Evolutionary conservation across 2,888 invertebrate genomes (phyloP), one percentile per base, ranked within the genome.

Genomic region (Pseudococcus jackbeardsleyi): DNA sequence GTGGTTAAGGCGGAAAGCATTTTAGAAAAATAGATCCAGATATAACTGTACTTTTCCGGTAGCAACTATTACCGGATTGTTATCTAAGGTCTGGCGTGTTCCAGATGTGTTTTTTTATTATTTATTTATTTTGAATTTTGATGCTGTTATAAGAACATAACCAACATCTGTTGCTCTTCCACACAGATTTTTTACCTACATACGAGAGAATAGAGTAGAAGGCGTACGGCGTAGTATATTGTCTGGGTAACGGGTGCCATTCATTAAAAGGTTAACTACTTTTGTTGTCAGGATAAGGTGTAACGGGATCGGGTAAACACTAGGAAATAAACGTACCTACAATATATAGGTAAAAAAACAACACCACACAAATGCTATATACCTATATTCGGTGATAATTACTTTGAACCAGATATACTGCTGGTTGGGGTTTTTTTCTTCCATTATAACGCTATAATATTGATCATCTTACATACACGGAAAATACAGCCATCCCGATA

Each of bases 181-280:
- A 72, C 68, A 22, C n/a, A 42, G 7, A 33, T 42, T 77, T 79
- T 79, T 79, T 79, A 79, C 79, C 79, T 79, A 79, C 79, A 42
- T 59, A 59, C 59, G n/a, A 33, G n/a, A 33, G 26, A 33, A 33
- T 19, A 19, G 5, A 72, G 19, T 11, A n/a, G 79, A 79, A 79
- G 79, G 79, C 33, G 79, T 72, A 9, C 33, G n/a, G 12, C n/a
- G 79, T 42, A 15, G 39, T 79, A 42, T 79, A 72, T 86, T 72
- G 64, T 86, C 19, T 86, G 64, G 48, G 86, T 86, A 86, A 86
- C 86, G 86, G 86, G 72, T 86, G 86, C 86, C 86, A 86, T 42
- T 64, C 86, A 86, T 86, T 86, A 86, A 86, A 86, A 86, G 86
- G 86, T 86, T 86, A 86, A 86, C 86, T 68, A 39, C 68, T 86